Conservation (phyloP, 2,113 vertebrate genomes). For the Pygathrix nemaeus region DNA sequence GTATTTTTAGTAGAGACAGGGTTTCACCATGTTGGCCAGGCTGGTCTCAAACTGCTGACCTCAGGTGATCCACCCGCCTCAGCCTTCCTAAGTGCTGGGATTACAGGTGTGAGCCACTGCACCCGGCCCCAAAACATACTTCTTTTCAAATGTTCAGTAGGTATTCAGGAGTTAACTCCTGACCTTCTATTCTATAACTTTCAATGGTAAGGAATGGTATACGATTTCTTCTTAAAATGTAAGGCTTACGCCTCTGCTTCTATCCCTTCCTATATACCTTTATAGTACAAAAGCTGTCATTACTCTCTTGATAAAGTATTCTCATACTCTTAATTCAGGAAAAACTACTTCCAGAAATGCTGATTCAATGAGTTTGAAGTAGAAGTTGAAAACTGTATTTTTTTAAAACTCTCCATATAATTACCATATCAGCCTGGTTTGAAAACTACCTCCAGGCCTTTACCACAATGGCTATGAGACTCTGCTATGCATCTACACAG, state of each 20-base stretch:
- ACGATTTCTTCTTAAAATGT: neutral
- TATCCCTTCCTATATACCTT: neutral
- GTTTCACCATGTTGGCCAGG: too few relatives aligned
- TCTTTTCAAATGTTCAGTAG: neutral
- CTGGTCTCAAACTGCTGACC: too few relatives aligned
- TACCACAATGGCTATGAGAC: neutral
- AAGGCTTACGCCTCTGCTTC: neutral
- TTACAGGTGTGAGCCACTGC: too few relatives aligned
- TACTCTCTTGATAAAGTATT: neutral
- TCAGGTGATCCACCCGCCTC: too few relatives aligned
- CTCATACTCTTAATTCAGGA: neutral
- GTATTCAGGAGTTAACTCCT: neutral
- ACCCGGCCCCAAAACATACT: too few relatives aligned
- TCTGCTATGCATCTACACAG: neutral
- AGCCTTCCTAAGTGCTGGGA: too few relatives aligned
- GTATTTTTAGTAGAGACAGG: too few relatives aligned
- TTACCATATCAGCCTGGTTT: neutral
- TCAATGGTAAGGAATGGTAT: neutral
- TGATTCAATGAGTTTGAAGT: neutral
- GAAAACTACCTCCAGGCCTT: neutral
- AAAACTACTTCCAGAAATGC: slow-evolving; percentile 13
- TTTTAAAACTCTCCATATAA: neutral
- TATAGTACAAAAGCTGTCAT: neutral
- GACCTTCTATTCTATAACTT: neutral
- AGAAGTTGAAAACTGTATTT: neutral